These are phyloP conservation scores for Hybos culiciformis DNA, from an alignment of 2,888 invertebrate species.

Conservation along the genomic window DNA sequence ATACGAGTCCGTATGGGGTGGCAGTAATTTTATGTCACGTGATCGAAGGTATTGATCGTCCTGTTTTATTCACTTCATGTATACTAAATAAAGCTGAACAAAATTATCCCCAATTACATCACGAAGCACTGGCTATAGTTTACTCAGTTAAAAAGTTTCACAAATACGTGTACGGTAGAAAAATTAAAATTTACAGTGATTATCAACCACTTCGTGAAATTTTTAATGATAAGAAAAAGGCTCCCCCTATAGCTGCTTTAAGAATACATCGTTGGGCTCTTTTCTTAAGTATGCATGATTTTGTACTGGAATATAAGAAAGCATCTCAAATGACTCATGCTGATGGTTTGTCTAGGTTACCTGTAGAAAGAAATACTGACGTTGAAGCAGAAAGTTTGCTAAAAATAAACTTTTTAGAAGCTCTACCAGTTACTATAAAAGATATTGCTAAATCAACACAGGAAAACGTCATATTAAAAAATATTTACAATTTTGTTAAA, in stretches of 20 bases:
- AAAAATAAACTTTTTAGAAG: background rate
- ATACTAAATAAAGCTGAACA: too few relatives aligned
- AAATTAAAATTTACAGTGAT: conserved; percentile 14
- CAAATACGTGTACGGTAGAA: conserved; percentile 23
- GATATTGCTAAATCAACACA: background rate
- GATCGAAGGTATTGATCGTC: too few relatives aligned
- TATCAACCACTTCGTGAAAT: conserved; percentile 12
- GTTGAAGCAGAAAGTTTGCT: background rate
- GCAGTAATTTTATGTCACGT: too few relatives aligned
- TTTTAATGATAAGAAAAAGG: conserved; percentile 7
- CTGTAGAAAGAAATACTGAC: conserved; percentile 2
- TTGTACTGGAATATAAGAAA: background rate
- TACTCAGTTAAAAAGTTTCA: background rate
- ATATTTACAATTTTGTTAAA: background rate
- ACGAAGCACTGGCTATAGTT: too few relatives aligned
- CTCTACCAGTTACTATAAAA: background rate
- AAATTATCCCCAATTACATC: too few relatives aligned
- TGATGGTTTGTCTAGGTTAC: conserved; percentile 7
- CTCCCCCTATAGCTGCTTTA: background rate
- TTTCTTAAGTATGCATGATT: background rate
- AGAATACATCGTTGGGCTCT: background rate
- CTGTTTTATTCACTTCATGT: too few relatives aligned
- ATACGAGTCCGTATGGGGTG: too few relatives aligned
- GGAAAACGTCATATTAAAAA: background rate
- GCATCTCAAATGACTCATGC: conserved; percentile 7